A percentile compares a stretch with the other conserved stretches of the same genome.
phyloP scores from a whole-genome alignment of 2,113 vertebrate genomes.

The Microcebus ravelobensis region DNA sequence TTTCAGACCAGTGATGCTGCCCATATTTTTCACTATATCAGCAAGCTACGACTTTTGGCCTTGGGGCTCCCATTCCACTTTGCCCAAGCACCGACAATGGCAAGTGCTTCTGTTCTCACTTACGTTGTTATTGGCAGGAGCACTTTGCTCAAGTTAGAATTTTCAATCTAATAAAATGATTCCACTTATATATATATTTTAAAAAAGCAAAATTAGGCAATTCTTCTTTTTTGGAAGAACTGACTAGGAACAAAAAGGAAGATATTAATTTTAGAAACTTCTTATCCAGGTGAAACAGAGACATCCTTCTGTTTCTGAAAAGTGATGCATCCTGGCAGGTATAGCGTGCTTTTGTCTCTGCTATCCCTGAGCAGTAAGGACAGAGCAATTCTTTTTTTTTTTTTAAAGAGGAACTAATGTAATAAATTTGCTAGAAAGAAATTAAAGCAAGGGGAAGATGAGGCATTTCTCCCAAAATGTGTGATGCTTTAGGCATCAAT shows the following conservation, averaged over 20 bases:
- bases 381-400: neutral
- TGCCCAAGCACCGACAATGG: neutral
- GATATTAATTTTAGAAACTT: slow-evolving; percentile 11
- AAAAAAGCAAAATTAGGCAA: neutral
- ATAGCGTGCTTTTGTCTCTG: neutral
- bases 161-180: neutral
- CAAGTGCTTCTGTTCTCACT: neutral
- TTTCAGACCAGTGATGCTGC: rapidly evolving
- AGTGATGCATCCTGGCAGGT: neutral
- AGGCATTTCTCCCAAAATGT: neutral
- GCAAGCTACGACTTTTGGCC: neutral
- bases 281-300: neutral
- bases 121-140: rapidly evolving
- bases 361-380: neutral
- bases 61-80: neutral
- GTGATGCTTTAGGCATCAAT: neutral
- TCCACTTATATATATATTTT: neutral
- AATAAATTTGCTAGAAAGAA: neutral
- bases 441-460: neutral
- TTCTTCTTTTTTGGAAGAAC: neutral
- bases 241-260: neutral
- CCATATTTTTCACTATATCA: rapidly evolving
- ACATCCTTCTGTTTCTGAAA: neutral
- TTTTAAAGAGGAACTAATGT: neutral
- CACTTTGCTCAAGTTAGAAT: neutral